phyloP scores from a whole-genome alignment of 2,797 vertebrate genomes.

The Acanthiza pusilla region DNA sequence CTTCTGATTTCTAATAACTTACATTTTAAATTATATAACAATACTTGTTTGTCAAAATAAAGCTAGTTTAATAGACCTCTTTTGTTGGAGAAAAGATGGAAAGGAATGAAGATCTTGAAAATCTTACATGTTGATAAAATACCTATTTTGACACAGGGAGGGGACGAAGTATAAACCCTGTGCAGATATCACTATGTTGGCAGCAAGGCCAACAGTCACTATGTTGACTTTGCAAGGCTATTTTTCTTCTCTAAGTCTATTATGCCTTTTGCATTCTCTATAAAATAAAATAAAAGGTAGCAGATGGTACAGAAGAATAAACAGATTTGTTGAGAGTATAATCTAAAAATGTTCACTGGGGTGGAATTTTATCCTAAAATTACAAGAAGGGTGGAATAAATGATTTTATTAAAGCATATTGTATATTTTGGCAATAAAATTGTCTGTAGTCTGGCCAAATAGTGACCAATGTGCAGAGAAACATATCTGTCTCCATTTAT shows the following conservation, averaged over 20 bases:
- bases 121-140: neutral
- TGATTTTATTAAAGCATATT: slow-evolving; percentile 15
- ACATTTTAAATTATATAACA: neutral
- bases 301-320: neutral
- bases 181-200: neutral
- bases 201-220: too few species aligned
- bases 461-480: slow-evolving; percentile 14
- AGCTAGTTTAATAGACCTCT: neutral
- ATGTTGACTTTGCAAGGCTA: neutral
- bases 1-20: neutral
- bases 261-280: neutral
- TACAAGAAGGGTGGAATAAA: slow-evolving; percentile 17
- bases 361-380: neutral
- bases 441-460: slow-evolving; percentile 31
- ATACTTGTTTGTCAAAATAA: neutral
- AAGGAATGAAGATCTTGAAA: neutral
- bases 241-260: neutral
- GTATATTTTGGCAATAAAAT: slow-evolving; percentile 31
- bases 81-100: neutral
- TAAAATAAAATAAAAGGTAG: neutral
- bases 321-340: neutral
- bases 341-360: neutral
- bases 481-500: slow-evolving; percentile 43
- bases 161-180: neutral
- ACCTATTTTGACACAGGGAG: neutral